phyloP scores from a whole-genome alignment of 2,113 vertebrate genomes.

The Axis porcinus region DNA sequence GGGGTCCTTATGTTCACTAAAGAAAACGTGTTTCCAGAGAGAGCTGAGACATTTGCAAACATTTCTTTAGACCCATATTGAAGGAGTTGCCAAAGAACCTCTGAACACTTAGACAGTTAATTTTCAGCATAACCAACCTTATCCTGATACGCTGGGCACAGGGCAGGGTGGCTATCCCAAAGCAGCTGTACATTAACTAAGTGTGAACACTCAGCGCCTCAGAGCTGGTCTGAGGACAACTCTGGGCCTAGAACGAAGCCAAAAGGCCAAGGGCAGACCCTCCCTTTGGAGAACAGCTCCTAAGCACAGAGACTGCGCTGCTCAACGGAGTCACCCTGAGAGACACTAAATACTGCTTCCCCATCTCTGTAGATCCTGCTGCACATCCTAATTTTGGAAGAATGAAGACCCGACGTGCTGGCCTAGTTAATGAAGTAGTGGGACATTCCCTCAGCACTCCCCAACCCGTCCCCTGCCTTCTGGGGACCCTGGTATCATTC shows the following conservation, averaged over 20 bases:
- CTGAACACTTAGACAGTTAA: not conserved
- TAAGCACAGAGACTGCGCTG: not conserved
- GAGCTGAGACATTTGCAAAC: not conserved
- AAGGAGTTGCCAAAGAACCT: not conserved
- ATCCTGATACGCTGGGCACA: not conserved
- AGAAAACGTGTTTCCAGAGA: not conserved
- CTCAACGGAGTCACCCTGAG: not conserved
- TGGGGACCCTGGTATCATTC: not conserved
- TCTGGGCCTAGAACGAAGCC: fast-evolving
- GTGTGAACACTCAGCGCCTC: fast-evolving
- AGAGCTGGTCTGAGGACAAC: not conserved
- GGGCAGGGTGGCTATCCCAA: not conserved
- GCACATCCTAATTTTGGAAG: not conserved
- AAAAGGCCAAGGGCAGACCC: not conserved
- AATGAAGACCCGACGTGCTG: not conserved
- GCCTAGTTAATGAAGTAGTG: not conserved
- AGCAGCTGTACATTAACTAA: not conserved
- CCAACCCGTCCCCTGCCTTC: fast-evolving
- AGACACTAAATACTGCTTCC: not conserved
- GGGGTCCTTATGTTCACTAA: not conserved
- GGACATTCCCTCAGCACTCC: not conserved
- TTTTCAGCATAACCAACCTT: not conserved
- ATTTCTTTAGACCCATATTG: not conserved
- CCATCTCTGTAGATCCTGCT: not conserved
- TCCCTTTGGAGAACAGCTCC: not conserved